Evolutionary conservation across 2,113 vertebrate genomes (phyloP), one percentile per base, ranked within the genome.

Genomic region (Gnathonemus longibarbis): DNA sequence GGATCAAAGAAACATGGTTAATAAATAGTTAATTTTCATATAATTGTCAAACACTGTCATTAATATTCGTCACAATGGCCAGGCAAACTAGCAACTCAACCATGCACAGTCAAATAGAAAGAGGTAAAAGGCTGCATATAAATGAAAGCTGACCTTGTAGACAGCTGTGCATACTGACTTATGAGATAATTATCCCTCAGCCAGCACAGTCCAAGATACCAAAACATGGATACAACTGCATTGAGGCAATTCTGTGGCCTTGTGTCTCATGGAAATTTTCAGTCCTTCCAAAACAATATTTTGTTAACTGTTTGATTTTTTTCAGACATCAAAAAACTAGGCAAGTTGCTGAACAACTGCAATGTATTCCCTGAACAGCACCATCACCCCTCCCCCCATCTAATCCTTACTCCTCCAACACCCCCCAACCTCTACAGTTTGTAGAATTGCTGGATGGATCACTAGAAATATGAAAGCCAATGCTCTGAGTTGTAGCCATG

Each of bases 81-180:
- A 90, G 85, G 93, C 94, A 93, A 94, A 93, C 90, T 93, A 85
- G 90, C 74, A 89, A 91, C 87, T 92, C 92, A 93, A 56, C 93
- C 94, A 94, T 91, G 94, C 94, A 93, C 93, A 93, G 92, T 94
- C 90, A 92, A 80, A 77, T 24, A 46, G 83, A 77, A 58, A 89
- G 88, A 84, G 91, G 84, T 92, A 90, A 70, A 90, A 89, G 92
- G 80, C 74, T 87, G 77, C 90, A 90, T 92, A 93, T 94, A 92
- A 94, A 94, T 93, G 91, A 94, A 94, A 93, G 92, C 91, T 95
- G 95, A 96, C 95, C 95, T 96, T 95, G 95, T 92, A 91, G 93
- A 94, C 95, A 95, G 94, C 95, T 95, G 95, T 94, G 93, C 93
- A 93, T 92, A 94, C 94, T 94, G 94, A 95, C 94, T 95, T 95